Conservation (phyloP, 30 jellyfish, hydroid and myxozoan genomes). For the Calvadosia cruxmelitensis region DNA sequence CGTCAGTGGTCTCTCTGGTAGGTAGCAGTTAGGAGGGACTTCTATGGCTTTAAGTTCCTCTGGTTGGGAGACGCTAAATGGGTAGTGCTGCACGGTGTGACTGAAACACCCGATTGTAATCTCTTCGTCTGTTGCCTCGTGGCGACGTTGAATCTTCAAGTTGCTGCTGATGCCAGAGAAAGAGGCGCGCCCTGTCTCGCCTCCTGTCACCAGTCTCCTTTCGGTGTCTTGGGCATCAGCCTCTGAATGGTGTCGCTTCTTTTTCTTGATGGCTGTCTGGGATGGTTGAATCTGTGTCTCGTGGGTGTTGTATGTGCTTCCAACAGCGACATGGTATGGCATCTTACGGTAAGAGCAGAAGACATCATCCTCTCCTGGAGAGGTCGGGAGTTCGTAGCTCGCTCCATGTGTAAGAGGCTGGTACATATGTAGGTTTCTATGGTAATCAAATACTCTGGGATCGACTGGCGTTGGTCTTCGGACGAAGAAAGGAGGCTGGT, state of each 20-base stretch:
- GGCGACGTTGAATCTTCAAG: neutral
- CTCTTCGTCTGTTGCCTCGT: neutral
- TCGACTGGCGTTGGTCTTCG: too few species aligned
- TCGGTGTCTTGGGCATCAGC: neutral
- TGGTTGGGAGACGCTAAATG: neutral
- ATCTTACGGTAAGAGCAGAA: neutral
- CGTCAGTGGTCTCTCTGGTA: neutral
- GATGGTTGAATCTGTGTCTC: neutral
- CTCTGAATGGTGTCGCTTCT: neutral
- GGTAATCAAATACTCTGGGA: too few species aligned
- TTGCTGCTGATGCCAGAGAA: neutral
- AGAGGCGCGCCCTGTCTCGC: neutral
- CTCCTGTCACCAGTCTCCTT: neutral
- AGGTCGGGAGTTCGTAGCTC: neutral
- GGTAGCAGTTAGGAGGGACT: neutral
- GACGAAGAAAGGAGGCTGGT: too few species aligned
- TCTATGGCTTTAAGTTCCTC: neutral
- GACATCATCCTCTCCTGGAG: neutral
- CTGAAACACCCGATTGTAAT: neutral
- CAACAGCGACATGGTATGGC: neutral
- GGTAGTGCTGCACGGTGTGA: neutral
- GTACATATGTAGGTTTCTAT: too few species aligned
- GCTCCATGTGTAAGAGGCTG: too few species aligned
- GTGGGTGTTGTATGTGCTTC: neutral
- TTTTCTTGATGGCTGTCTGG: neutral